Base-by-base conservation (phyloP, 2,888 invertebrate genomes). In the Corbicula japonica region DNA sequence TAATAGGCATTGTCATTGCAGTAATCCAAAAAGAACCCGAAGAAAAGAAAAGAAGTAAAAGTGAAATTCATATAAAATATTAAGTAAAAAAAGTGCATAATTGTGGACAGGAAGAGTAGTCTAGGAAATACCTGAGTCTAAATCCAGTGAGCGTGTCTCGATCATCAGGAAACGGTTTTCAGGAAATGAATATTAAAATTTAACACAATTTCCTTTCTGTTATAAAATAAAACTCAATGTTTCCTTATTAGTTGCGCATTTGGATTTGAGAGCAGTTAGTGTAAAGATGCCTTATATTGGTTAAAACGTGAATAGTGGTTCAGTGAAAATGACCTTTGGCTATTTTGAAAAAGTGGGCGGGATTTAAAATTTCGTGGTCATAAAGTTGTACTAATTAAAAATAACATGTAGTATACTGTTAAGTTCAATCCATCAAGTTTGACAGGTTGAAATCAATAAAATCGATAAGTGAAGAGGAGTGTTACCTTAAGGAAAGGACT, bases 121-220 rank as follows among this genome's bases (percentile, higher is more conserved):
- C 23, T 50, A n/a, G 32, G 60, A 32, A 61, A 52, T 77, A 83
- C 83, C 83, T 76, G 58, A 41, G 10, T 83, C 79, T 66, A 76
- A 68, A 54, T 83, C 83, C 71, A 76, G 48, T 32, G 60, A 28
- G 28, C 74, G 79, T 23, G 58, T 28, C 15, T 58, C 61, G 30
- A 83, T 69, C 83, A 83, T 83, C 73, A 60, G 75, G 83, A 80
- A 74, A 69, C 63, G 21, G 54, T 73, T 75, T 50, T 50, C 61
- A 79, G 80, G 79, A 83, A 79, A 76, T 65, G 28, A 73, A 76
- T 23, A 50, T 69, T 52, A 77, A 77, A 74, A 63, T 58, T 41
- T 61, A 66, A 44, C 60, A 62, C 61, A 78, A 70, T 34, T 68
- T 82, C 70, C 77, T 62, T 75, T 35, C 38, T 54, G 30, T 52